Evolutionary conservation across 2,113 vertebrate genomes (phyloP), one percentile per base, ranked within the genome.

Genomic region (Oreochromis tanganicae): DNA sequence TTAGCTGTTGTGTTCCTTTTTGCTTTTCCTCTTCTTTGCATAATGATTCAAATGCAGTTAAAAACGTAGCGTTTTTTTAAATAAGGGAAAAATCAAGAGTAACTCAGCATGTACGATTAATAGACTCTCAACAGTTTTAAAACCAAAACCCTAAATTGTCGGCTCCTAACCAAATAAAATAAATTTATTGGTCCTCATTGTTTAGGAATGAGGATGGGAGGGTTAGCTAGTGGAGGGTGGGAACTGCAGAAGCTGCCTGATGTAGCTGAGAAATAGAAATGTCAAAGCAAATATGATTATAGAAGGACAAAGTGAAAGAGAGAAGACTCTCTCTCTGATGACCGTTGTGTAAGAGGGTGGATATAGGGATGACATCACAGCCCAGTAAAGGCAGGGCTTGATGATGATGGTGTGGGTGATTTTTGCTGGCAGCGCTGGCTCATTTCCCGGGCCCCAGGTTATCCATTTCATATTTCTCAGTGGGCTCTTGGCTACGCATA

Each of bases 381-480:
- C 19, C 81, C 68, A 43, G 54, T 10, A 1, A 50, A 66, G 79
- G 84, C 78, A 48, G 85, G 73, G 81, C 86, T 57, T 57, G 55
- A 19, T 80, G 55, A 27, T 84, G 13, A 88, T 63, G 78, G 81
- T 54, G 68, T 54, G 73, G 48, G 24, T 5, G 61, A 4, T 55
- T 38, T 27, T 89, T 90, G 73, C 91, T 85, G 90, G 91, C 81
- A 91, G 66, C 3, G 81, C 83, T 90, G 91, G 88, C 92, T 10
- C 63, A 1, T 13, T 81, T 88, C 87, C 93, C 54, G 4, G 83
- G 5, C 63, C 38, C 41, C 79, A 81, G 68, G 79, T 89, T 90
- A 68, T 92, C 84, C 66, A 84, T 88, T 87, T 89, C 87, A 85
- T 59, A 85, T 93, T 87, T 81, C 87, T 92, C 92, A 50, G 73